These are phyloP conservation scores for Drosophila funebris DNA, from an alignment of 1,140 invertebrate genomes.

Conservation along the genomic window DNA sequence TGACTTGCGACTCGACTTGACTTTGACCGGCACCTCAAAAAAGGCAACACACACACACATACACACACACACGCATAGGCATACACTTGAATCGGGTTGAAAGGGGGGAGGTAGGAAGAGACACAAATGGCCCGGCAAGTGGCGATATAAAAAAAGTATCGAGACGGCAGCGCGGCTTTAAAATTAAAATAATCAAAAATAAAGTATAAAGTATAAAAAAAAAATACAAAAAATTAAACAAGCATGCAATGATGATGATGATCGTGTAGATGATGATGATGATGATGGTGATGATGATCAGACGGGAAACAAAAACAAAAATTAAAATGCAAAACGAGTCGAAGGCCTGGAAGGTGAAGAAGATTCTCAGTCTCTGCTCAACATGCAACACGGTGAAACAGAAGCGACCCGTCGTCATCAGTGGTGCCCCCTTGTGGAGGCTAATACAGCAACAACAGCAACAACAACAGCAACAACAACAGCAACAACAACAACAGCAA, in stretches of 20 bases:
- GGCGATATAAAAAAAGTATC: slow-evolving; percentile 70
- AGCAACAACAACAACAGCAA: slow-evolving; percentile 8
- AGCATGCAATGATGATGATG: slow-evolving; percentile 51
- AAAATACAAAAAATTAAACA: slow-evolving; percentile 49
- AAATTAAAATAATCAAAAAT: slow-evolving; percentile 80
- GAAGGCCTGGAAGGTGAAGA: slow-evolving; percentile 38
- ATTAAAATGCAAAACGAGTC: slow-evolving; percentile 82
- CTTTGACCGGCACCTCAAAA: slow-evolving; percentile 64
- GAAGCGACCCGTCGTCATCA: slow-evolving; percentile 12
- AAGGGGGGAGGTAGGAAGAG: not conserved
- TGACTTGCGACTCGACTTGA: slow-evolving; percentile 40
- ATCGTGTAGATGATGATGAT: slow-evolving; percentile 33
- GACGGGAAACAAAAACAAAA: slow-evolving; percentile 37
- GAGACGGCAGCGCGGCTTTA: slow-evolving; percentile 62
- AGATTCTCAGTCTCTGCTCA: slow-evolving; percentile 31
- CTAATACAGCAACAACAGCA: slow-evolving; percentile 27
- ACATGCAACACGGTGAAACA: slow-evolving; percentile 9
- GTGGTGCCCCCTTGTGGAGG: slow-evolving; percentile 20
- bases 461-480: slow-evolving; percentile 5
- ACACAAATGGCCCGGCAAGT: slow-evolving; percentile 64
- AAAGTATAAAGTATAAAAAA: slow-evolving; percentile 35
- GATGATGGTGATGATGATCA: slow-evolving; percentile 64
- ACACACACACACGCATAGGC: slow-evolving; percentile 3
- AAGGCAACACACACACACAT: slow-evolving; percentile 39
- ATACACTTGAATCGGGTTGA: not conserved